Evolutionary conservation across 2,113 vertebrate genomes (phyloP).

Genomic region (Kobus ellipsiprymnus): DNA sequence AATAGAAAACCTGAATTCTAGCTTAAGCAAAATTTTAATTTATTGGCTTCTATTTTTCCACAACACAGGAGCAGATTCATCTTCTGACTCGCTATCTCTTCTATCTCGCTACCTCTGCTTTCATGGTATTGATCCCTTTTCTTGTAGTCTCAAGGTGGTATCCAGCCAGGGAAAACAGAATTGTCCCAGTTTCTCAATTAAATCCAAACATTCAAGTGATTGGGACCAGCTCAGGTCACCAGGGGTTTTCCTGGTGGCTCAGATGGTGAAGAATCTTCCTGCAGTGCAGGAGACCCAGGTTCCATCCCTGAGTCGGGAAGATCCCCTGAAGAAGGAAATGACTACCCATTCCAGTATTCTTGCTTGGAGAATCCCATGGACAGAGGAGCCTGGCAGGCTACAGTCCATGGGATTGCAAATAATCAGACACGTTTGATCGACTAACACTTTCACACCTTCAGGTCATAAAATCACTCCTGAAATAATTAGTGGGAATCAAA

Average conservation of each 20-base stretch:
- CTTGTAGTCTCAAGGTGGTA: neutral
- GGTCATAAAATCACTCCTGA: neutral
- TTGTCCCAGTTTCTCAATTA: neutral
- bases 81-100: neutral
- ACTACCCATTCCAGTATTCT: neutral
- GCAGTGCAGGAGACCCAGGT: neutral
- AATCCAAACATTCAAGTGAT: neutral
- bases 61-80: neutral
- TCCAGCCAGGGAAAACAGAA: neutral
- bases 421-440: accelerated
- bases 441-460: neutral
- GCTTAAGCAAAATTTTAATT: neutral
- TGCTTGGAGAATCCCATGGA: neutral
- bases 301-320: neutral
- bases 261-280: neutral
- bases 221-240: neutral
- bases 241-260: neutral
- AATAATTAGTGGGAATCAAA: neutral
- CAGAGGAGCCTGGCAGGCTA: neutral
- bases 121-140: neutral
- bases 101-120: neutral
- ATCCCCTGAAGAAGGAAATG: neutral
- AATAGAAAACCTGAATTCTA: neutral
- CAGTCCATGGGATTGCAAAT: neutral
- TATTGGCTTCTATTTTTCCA: neutral